These are phyloP conservation scores for Chaenodraco wilsoni DNA, from an alignment of 2,797 vertebrate genomes.

Conservation along the genomic window DNA sequence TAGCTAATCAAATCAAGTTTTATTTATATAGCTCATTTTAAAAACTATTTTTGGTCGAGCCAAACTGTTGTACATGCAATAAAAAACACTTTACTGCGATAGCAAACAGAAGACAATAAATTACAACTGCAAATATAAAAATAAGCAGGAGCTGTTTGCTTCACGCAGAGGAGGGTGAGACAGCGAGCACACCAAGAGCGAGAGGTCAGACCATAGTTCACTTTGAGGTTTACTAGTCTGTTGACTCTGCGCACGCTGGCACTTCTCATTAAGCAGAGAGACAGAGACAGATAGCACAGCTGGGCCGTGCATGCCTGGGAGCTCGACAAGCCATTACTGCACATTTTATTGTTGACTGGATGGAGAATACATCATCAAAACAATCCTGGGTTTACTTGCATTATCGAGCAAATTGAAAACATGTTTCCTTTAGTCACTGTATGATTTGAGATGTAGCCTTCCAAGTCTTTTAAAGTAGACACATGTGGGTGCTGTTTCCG, in stretches of 20 bases:
- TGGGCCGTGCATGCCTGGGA: constrained; percentile 46
- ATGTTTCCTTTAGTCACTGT: constrained; percentile 30
- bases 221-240: constrained; percentile 65
- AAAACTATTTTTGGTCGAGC: too few relatives aligned
- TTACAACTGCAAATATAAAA: too few relatives aligned
- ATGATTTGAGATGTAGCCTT: constrained; percentile 30
- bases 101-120: too few relatives aligned
- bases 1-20: not conserved
- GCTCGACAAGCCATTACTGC: constrained; percentile 40
- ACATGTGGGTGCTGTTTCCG: constrained; percentile 22
- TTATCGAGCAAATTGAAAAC: constrained; percentile 36
- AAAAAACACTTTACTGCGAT: too few relatives aligned
- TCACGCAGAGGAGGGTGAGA: constrained; percentile 29
- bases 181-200: constrained; percentile 32
- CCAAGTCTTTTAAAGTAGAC: constrained; percentile 14
- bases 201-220: constrained; percentile 64
- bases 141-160: constrained; percentile 43
- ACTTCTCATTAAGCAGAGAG: constrained; percentile 58
- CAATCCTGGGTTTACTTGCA: constrained; percentile 26
- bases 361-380: constrained; percentile 32
- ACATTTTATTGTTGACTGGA: constrained; percentile 41
- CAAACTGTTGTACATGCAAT: too few relatives aligned
- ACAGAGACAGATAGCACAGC: constrained; percentile 48
- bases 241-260: constrained; percentile 50
- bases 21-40: too few relatives aligned